Conservation (phyloP, 2,888 invertebrate species). For the Copidosoma aretas region DNA sequence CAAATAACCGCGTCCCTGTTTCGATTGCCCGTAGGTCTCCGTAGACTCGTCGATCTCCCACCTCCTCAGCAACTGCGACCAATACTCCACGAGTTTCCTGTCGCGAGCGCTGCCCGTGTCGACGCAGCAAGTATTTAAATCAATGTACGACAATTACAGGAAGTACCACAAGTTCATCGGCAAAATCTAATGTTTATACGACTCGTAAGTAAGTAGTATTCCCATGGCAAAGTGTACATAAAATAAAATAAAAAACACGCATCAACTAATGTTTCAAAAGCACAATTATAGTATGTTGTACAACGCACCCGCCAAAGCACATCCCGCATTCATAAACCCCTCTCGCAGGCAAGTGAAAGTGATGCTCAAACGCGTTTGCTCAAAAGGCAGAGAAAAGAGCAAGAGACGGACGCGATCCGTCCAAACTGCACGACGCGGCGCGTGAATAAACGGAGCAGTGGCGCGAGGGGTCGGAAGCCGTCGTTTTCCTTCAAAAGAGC, state of each 20-base stretch:
- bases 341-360: too few species aligned
- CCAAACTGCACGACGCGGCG: too few species aligned
- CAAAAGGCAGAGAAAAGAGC: too few species aligned
- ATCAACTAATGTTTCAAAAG: too few species aligned
- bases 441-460: too few species aligned
- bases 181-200: conserved; percentile 49
- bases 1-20: conserved; percentile 15
- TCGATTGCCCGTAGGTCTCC: conserved; percentile 36
- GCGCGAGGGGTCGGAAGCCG: too few species aligned
- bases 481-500: too few species aligned
- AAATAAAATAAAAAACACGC: background rate
- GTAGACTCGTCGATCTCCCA: conserved; percentile 52
- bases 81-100: conserved; percentile 52
- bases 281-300: too few species aligned
- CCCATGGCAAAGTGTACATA: background rate
- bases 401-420: too few species aligned
- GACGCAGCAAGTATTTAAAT: conserved; percentile 55
- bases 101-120: conserved; percentile 52
- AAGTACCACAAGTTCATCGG: conserved; percentile 58
- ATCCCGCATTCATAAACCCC: too few species aligned
- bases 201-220: background rate
- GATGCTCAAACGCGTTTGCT: too few species aligned
- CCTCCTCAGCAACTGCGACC: conserved; percentile 55
- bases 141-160: conserved; percentile 51
- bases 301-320: too few species aligned